Evolutionary conservation across 2,797 vertebrate genomes (phyloP).

Genomic region (Margarornis squamiger): DNA sequence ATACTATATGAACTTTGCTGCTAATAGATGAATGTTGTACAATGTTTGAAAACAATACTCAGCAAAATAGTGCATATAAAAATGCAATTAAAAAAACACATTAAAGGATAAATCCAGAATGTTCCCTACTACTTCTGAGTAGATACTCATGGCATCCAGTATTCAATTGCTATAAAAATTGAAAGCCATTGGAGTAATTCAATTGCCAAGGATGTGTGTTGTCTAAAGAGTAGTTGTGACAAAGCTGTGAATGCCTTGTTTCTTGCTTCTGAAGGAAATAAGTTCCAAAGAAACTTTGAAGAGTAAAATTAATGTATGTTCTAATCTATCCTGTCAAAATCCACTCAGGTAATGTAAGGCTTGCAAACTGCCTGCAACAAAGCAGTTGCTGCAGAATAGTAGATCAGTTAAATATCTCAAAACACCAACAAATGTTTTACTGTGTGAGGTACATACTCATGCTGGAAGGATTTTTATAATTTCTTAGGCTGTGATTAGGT

Average conservation of each 20-base stretch:
- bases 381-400: background rate
- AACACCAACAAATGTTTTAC: background rate
- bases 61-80: background rate
- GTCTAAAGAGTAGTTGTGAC: background rate
- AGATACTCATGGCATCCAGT: background rate
- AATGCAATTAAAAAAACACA: background rate
- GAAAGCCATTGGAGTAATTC: background rate
- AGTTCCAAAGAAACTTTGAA: background rate
- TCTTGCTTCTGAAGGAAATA: background rate
- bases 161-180: background rate
- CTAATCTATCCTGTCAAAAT: background rate
- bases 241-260: background rate
- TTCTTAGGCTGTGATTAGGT: background rate
- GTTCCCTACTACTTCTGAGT: background rate
- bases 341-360: background rate
- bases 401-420: background rate
- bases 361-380: background rate
- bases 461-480: background rate
- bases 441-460: background rate
- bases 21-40: background rate
- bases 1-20: background rate
- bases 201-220: background rate
- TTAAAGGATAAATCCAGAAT: background rate
- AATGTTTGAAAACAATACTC: background rate
- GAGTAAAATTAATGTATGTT: background rate